Conservation (phyloP, 2,888 invertebrate species). For the Caenorhabditis zanzibari region DNA sequence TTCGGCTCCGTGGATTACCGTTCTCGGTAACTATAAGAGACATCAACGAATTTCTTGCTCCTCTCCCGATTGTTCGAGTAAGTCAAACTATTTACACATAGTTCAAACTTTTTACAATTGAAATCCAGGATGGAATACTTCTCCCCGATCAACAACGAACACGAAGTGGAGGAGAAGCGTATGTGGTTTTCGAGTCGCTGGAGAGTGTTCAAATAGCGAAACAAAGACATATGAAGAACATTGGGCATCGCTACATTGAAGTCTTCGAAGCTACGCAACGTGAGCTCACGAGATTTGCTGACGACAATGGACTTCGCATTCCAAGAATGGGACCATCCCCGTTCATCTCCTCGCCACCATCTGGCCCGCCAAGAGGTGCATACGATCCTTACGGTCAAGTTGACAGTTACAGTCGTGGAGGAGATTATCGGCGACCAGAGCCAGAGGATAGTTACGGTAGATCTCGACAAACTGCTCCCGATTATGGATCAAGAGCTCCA, state of each 20-base stretch:
- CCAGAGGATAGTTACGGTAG: slow-evolving; percentile 61
- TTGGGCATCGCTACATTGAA: slow-evolving; percentile 73
- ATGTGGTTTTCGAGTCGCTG: slow-evolving; percentile 64
- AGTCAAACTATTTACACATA: background rate
- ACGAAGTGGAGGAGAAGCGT: slow-evolving; percentile 64
- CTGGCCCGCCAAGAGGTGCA: slow-evolving; percentile 35
- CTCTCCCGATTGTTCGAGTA: slow-evolving; percentile 67
- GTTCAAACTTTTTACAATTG: background rate
- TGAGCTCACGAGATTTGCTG: slow-evolving; percentile 64
- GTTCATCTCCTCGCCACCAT: slow-evolving; percentile 36
- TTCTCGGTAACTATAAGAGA: slow-evolving; percentile 64
- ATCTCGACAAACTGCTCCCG: slow-evolving; percentile 27
- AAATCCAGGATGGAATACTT: slow-evolving; percentile 72
- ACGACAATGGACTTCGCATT: slow-evolving; percentile 59
- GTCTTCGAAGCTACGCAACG: slow-evolving; percentile 67
- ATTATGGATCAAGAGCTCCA: slow-evolving; percentile 27
- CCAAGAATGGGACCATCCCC: slow-evolving; percentile 56
- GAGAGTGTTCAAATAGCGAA: slow-evolving; percentile 64
- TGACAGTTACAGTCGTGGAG: slow-evolving; percentile 16
- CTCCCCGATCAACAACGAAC: slow-evolving; percentile 62
- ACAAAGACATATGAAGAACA: slow-evolving; percentile 70
- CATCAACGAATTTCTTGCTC: slow-evolving; percentile 68
- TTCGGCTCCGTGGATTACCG: slow-evolving; percentile 70
- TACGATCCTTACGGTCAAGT: slow-evolving; percentile 43
- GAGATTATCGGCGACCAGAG: slow-evolving; percentile 26